phyloP scores from a whole-genome alignment of 2,113 vertebrate species.

The Hippoglossus stenolepis region DNA sequence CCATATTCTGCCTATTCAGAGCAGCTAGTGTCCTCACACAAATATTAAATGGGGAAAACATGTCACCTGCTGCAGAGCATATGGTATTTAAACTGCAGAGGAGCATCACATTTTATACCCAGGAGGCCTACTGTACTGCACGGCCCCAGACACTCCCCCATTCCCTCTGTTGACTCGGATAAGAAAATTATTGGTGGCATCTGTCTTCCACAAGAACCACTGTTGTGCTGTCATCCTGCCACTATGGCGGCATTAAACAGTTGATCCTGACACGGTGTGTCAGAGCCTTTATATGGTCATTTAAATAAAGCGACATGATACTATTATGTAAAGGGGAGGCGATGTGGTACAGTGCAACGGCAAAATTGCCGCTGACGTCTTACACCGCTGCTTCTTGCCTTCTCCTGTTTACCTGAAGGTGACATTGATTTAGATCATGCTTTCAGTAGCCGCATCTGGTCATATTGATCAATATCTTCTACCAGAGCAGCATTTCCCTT shows the following conservation, averaged over 20 bases:
- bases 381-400: conserved; percentile 19
- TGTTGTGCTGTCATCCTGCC: conserved; percentile 32
- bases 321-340: conserved; percentile 25
- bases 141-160: conserved; percentile 33
- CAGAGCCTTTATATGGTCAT: conserved; percentile 42
- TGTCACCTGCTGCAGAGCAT: conserved; percentile 39
- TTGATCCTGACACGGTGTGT: conserved; percentile 30
- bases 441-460: conserved; percentile 69
- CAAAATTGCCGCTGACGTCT: conserved; percentile 15
- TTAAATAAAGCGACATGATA: conserved; percentile 51
- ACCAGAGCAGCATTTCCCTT: conserved; percentile 70
- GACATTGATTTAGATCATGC: conserved; percentile 72
- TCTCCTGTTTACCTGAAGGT: conserved; percentile 64
- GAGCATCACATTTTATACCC: conserved; percentile 29
- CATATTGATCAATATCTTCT: conserved; percentile 70
- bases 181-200: conserved; percentile 61
- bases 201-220: conserved; percentile 48
- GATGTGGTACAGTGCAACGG: not conserved
- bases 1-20: conserved; percentile 27
- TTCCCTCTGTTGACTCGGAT: conserved; percentile 37
- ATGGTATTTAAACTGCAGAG: conserved; percentile 42
- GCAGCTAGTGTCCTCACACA: conserved; percentile 23
- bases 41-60: conserved; percentile 37
- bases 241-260: conserved; percentile 28
- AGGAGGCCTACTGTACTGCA: conserved; percentile 11